Evolutionary conservation across 1,140 invertebrate genomes (phyloP).

Genomic region (Bombus vancouverensis): DNA sequence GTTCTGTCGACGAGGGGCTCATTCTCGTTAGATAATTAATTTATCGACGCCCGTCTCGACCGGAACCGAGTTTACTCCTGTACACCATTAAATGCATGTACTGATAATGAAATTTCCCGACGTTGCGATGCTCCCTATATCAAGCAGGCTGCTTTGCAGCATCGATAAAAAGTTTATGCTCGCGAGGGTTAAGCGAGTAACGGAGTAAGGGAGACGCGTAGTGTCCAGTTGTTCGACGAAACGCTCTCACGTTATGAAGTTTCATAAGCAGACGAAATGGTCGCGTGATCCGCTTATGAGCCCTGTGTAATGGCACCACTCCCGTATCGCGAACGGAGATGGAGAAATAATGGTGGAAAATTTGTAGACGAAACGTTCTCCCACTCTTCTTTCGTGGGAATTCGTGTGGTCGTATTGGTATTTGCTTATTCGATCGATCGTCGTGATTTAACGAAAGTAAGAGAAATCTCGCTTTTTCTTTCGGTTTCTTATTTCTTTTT

Average conservation of each 20-base stretch:
- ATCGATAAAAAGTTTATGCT: background rate
- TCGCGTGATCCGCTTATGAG: background rate
- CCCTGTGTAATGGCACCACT: background rate
- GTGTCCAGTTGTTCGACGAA: background rate
- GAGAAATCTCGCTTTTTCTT: no score
- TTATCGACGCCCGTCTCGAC: constrained; percentile 50
- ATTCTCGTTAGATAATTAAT: constrained; percentile 71
- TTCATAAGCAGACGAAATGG: constrained; percentile 10
- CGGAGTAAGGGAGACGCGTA: background rate
- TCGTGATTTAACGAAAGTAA: no score
- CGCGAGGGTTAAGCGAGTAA: no score
- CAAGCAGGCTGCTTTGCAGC: background rate
- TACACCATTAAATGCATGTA: constrained; percentile 41
- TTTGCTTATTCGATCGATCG: no score
- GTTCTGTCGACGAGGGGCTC: constrained; percentile 27
- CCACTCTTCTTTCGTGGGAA: no score
- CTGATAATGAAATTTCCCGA: constrained; percentile 52
- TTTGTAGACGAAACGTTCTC: background rate
- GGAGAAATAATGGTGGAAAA: background rate
- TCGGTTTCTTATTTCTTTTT: no score
- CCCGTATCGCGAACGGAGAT: background rate
- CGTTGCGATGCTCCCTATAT: background rate
- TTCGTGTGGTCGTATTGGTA: no score
- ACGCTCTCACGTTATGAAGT: constrained; percentile 5
- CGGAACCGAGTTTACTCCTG: constrained; percentile 19